Conservation (phyloP, 2,113 vertebrate genomes). For the Sylvicapra grimmia region DNA sequence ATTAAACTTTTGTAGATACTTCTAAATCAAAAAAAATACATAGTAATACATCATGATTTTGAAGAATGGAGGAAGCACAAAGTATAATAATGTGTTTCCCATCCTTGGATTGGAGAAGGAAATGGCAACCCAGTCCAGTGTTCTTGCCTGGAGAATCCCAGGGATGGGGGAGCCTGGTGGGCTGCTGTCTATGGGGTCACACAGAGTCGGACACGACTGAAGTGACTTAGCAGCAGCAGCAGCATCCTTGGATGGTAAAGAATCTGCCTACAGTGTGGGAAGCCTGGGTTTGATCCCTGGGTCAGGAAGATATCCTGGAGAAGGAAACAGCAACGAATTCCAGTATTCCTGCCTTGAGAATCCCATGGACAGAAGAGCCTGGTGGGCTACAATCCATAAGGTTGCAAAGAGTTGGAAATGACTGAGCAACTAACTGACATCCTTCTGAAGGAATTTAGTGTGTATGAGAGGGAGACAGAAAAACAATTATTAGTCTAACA, state of each 20-base stretch:
- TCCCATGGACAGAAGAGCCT: neutral
- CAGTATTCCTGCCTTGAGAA: neutral
- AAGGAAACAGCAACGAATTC: neutral
- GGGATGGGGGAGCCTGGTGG: no score
- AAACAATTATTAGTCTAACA: neutral
- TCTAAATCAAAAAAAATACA: neutral
- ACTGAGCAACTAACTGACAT: neutral
- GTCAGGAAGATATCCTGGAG: neutral
- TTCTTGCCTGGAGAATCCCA: no score
- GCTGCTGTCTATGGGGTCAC: no score
- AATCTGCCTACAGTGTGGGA: neutral
- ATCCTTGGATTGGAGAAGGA: fast-evolving
- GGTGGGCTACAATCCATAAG: neutral
- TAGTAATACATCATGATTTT: neutral
- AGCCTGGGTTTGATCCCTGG: neutral
- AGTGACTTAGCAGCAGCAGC: no score
- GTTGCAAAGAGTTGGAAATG: neutral
- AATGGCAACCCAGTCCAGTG: no score
- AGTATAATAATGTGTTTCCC: neutral
- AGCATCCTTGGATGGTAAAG: neutral
- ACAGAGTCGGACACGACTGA: no score
- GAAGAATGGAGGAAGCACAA: neutral
- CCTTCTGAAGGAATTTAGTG: neutral
- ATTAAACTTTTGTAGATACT: neutral
- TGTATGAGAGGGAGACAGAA: fast-evolving